A percentile compares a stretch with the other conserved stretches of the same genome.
phyloP scores from a whole-genome alignment of 2,888 invertebrate species.

The Tachina fera region DNA sequence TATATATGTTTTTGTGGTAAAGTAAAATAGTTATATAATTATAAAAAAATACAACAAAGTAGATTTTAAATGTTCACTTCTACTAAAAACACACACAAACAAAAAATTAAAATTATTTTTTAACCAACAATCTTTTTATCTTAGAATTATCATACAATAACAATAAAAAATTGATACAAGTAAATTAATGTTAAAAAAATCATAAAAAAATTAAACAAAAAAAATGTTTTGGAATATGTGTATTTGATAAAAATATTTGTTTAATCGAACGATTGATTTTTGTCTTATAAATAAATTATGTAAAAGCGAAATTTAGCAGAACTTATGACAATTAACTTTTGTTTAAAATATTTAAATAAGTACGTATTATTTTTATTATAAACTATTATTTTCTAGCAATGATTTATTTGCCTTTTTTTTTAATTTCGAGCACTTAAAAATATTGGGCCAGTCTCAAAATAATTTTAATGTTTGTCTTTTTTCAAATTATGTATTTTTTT shows the following conservation, averaged over 20 bases:
- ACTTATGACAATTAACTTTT: constrained; percentile 15
- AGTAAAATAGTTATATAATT: constrained; percentile 21
- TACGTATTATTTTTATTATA: constrained; percentile 39
- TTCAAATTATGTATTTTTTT: constrained; percentile 4
- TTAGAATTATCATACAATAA: constrained; percentile 51
- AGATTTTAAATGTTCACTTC: constrained; percentile 64
- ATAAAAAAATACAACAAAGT: constrained; percentile 52
- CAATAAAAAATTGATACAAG: constrained; percentile 21
- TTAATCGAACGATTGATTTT: not conserved
- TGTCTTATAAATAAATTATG: not conserved
- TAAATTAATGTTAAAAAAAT: constrained; percentile 18
- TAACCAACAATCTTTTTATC: constrained; percentile 58
- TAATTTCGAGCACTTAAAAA: constrained; percentile 23
- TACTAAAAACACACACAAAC: constrained; percentile 21
- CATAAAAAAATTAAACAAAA: constrained; percentile 11
- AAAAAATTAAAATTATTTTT: constrained; percentile 16
- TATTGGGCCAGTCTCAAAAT: constrained; percentile 32
- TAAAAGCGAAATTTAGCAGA: not conserved
- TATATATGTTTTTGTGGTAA: constrained; percentile 17
- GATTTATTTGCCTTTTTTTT: constrained; percentile 35
- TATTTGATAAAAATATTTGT: constrained; percentile 14
- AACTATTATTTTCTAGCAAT: constrained; percentile 18
- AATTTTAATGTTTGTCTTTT: constrained; percentile 11
- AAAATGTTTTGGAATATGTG: not conserved
- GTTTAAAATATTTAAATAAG: constrained; percentile 27